phyloP scores from a whole-genome alignment of 2,113 vertebrate species.

The Geothlypis trichas region DNA sequence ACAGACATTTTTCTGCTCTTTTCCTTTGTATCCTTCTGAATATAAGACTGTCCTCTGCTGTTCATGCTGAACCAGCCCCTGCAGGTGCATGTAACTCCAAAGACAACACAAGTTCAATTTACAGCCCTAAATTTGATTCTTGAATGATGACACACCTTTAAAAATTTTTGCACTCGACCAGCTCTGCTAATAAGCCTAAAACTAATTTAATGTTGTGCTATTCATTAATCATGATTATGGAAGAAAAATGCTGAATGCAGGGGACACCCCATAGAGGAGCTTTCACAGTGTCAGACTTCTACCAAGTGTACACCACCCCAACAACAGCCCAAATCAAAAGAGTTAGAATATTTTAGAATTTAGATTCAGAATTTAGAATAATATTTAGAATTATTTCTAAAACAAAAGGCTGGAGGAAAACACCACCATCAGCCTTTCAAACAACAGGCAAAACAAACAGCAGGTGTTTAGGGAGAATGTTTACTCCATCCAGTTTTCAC shows the following conservation, averaged over 20 bases:
- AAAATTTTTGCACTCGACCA: not conserved
- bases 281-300: not conserved
- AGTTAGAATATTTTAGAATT: not conserved
- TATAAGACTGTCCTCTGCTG: not conserved
- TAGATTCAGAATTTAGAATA: too few species aligned
- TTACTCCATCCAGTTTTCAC: not conserved
- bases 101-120: not conserved
- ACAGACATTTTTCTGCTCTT: not conserved
- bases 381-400: not conserved
- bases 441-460: not conserved
- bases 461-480: not conserved
- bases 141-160: conserved; percentile 4
- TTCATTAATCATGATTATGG: conserved; percentile 22
- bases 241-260: not conserved
- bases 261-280: not conserved
- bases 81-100: not conserved
- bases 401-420: not conserved
- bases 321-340: not conserved
- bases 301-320: not conserved
- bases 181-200: conserved; percentile 12
- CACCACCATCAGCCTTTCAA: not conserved
- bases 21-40: not conserved
- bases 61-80: fast-evolving
- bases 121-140: not conserved
- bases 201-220: not conserved